Percentiles rank a stretch among this genome's conserved stretches.
These are phyloP conservation scores for Microcebus tavaratra DNA, from an alignment of 2,113 vertebrate species.

Conservation along the genomic window DNA sequence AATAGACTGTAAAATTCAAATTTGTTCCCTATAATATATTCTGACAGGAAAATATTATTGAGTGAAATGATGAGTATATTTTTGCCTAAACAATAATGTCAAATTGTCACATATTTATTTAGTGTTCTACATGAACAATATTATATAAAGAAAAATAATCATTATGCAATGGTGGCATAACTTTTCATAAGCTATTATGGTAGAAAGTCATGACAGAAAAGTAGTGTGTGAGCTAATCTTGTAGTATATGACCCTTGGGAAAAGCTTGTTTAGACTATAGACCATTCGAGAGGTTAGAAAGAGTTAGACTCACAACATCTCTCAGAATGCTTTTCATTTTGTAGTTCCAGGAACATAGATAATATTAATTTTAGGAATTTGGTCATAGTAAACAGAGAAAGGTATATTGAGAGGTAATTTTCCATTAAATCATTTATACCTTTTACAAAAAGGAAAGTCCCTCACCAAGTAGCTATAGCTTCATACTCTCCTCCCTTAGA, in stretches of 20 bases:
- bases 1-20: not conserved
- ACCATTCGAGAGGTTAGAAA: not conserved
- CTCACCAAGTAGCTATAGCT: not conserved
- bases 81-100: not conserved
- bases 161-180: not conserved
- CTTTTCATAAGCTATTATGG: not conserved
- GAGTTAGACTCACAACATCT: not conserved
- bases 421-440: not conserved
- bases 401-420: not conserved
- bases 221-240: not conserved
- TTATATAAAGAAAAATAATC: not conserved
- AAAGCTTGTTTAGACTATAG: not conserved
- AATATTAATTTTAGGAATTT: not conserved
- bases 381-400: not conserved
- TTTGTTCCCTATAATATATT: not conserved
- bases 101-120: not conserved
- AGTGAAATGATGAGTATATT: not conserved
- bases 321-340: not conserved
- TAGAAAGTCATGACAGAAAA: not conserved
- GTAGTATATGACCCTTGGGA: not conserved
- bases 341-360: not conserved
- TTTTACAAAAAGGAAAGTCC: not conserved
- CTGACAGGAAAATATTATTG: not conserved
- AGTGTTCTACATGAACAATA: not conserved
- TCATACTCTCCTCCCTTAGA: not conserved